Evolutionary conservation across 2,797 vertebrate species (phyloP), one percentile per base, ranked within the genome.

Genomic region (Artibeus lituratus): DNA sequence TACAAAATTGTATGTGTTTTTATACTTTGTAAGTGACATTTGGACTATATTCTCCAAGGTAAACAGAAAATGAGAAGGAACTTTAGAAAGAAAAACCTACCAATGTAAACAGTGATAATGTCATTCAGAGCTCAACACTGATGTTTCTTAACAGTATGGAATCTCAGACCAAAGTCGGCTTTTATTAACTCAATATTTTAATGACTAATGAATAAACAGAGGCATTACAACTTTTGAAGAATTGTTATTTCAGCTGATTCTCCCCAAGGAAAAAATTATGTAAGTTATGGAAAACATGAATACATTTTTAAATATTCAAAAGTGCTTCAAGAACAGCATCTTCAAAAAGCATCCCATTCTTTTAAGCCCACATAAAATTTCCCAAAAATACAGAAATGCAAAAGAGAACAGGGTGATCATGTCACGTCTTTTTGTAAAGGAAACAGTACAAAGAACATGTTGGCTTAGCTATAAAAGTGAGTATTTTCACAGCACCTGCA

Each of bases 261-360:
- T 35, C 65, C 86, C 57, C 42, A 6, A 90, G 24, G 9, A 35
- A 47, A 69, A 87, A 83, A 81, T 5, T 59, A 72, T 18, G 21
- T 21, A 92, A 95, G 72, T 77, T 37, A 80, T 11, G 24, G 19
- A 87, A 95, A 86, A 49, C 39, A 91, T 78, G 76, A 93, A 89
- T 57, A 72, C 77, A 87, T 96, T 24, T 77, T 93, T 85, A 93
- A 90, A 87, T 73, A 89, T 73, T 92, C 69, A 80, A 95, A 90
- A 83, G 84, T 44, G 76, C 7, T 51, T 82, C 53, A 77, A 92
- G 49, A 96, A 82, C 19, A 82, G 18, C 16, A 70, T 62, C 67
- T 76, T 93, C 21, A 93, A 89, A 59, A 92, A 59, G 12, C 35
- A 49, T 53, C 42, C 22, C 35, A 84, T 74, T 81, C 73, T 53